A percentile compares a stretch with the other conserved stretches of the same genome.
Conservation (phyloP, 53 echinoderm and acorn worm species). For the Actinopyga echinites region DNA sequence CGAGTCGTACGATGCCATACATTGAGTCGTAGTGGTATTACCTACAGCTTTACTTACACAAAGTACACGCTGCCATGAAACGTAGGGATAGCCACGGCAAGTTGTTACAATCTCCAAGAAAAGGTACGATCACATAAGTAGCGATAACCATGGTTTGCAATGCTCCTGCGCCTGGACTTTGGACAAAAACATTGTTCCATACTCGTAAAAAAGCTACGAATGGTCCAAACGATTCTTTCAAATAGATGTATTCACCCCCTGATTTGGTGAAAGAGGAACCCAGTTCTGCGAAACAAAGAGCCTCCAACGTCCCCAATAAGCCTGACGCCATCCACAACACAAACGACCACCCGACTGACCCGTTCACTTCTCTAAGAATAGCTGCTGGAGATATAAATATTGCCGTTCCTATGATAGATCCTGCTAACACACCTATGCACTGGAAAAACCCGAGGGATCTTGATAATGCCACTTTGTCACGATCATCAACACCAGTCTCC, state of each 20-base stretch:
- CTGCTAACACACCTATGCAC: slow-evolving; percentile 67
- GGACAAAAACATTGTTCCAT: slow-evolving; percentile 43
- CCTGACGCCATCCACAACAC: slow-evolving; percentile 52
- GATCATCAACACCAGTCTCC: neutral
- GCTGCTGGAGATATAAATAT: slow-evolving; percentile 71
- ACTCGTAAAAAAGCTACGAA: slow-evolving; percentile 52
- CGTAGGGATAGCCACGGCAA: neutral
- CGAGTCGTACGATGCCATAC: no score
- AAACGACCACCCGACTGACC: slow-evolving; percentile 51
- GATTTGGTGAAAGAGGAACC: slow-evolving; percentile 69
- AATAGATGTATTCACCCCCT: slow-evolving; percentile 68
- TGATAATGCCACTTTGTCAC: slow-evolving; percentile 50
- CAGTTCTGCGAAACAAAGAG: slow-evolving; percentile 71
- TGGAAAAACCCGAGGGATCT: slow-evolving; percentile 48
- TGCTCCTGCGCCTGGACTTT: slow-evolving; percentile 32
- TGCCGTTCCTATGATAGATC: slow-evolving; percentile 66
- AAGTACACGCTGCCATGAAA: slow-evolving; percentile 45
- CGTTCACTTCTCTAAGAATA: slow-evolving; percentile 47
- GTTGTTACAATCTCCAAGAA: slow-evolving; percentile 36
- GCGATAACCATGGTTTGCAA: slow-evolving; percentile 52
- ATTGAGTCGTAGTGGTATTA: neutral
- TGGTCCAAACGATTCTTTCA: slow-evolving; percentile 52
- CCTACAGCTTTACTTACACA: slow-evolving; percentile 58
- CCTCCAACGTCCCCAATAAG: slow-evolving; percentile 45
- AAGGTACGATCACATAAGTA: slow-evolving; percentile 48